Evolutionary conservation across 2,113 vertebrate species (phyloP), one percentile per base, ranked within the genome.

Genomic region (Seriola aureovittata): DNA sequence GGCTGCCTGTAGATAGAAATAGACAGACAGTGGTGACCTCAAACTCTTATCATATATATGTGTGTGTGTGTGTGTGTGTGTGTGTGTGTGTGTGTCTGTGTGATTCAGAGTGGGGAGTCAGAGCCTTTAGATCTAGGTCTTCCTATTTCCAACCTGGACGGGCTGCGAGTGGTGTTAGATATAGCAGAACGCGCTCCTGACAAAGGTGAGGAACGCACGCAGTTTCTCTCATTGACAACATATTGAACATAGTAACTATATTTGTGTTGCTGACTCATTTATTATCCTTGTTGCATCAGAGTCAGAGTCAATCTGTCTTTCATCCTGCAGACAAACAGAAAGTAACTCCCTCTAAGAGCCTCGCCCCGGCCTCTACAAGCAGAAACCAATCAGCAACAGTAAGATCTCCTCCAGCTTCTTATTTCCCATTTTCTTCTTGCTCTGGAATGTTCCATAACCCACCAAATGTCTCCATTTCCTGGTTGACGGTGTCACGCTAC

Each of bases 71-170:
- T 84, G 62, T 68, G 36, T 80, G 5, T 78, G 46, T 78, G 81
- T 55, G 44, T 63, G 44, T 62, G 16, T 68, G 62, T 68, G 58
- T 77, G 52, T 74, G 36, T 80, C 5, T 78, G 46, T 78, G 81
- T 55, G 44, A 68, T 80, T 74, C 92, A 99, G 98, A 99, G 96
- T 62, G 97, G 98, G 21, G 98, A 99, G 92, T 95, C 96, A 60
- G 97, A 98, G 73, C 97, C 96, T 21, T 95, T 99, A 88, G 98
- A 99, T 94, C 95, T 99, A 48, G 98, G 98, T 6, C 94, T 98
- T 87, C 98, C 98, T 44, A 99, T 99, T 80, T 99, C 98, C 40
- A 99, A 97, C 93, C 95, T 99, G 87, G 98, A 99, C 3, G 98
- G 98, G 25, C 96, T 98, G n/a, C 93, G 97, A 17, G 98, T 99